These are phyloP conservation scores for Noctilio leporinus DNA, from an alignment of 2,113 vertebrate species.

Conservation along the genomic window DNA sequence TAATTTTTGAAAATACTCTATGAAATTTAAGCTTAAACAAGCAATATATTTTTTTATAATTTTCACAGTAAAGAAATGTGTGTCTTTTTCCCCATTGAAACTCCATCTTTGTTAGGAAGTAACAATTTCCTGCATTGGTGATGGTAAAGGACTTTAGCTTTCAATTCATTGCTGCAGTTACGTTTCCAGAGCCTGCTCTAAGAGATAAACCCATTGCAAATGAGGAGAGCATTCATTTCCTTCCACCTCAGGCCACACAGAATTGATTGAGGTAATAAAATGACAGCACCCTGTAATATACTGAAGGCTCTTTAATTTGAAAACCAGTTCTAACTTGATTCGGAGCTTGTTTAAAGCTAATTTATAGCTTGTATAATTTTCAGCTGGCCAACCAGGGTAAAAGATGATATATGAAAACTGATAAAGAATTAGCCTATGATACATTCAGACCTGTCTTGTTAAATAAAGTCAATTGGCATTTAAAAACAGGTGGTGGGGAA, in stretches of 20 bases:
- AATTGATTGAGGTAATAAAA: slow-evolving; percentile 95
- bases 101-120: slow-evolving; percentile 43
- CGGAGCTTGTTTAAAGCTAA: slow-evolving; percentile 88
- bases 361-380: slow-evolving; percentile 86
- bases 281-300: slow-evolving; percentile 88
- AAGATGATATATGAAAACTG: slow-evolving; percentile 78
- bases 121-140: slow-evolving; percentile 58
- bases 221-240: slow-evolving; percentile 84
- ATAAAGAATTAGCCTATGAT: slow-evolving; percentile 79
- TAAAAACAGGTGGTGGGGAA: slow-evolving; percentile 2
- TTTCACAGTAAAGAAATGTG: neutral
- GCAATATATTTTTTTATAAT: neutral
- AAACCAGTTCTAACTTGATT: slow-evolving; percentile 83
- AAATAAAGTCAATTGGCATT: slow-evolving; percentile 55
- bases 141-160: slow-evolving; percentile 79
- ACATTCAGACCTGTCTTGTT: slow-evolving; percentile 76
- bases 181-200: slow-evolving; percentile 84
- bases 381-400: slow-evolving; percentile 73
- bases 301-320: slow-evolving; percentile 86
- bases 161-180: slow-evolving; percentile 83
- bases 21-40: slow-evolving; percentile 17
- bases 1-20: neutral
- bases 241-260: slow-evolving; percentile 80
- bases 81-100: slow-evolving; percentile 25
- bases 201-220: slow-evolving; percentile 90